These are phyloP conservation scores for Tipula lateralis DNA, from an alignment of 2,888 invertebrate genomes.

Conservation along the genomic window DNA sequence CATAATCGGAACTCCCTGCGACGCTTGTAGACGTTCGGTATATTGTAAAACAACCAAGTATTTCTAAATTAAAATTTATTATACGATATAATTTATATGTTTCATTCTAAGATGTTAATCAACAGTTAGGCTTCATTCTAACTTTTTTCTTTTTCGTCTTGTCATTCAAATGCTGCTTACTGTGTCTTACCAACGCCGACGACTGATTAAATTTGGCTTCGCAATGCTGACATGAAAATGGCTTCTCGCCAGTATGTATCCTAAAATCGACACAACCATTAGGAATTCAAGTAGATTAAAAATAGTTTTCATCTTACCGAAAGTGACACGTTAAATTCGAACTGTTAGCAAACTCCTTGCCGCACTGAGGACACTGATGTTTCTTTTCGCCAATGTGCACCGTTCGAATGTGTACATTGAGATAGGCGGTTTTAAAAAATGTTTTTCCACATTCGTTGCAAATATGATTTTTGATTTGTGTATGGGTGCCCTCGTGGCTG, in stretches of 20 bases:
- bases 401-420: constrained; percentile 36
- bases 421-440: constrained; percentile 37
- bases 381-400: constrained; percentile 36
- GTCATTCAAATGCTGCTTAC: constrained; percentile 33
- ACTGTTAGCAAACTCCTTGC: constrained; percentile 36
- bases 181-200: constrained; percentile 36
- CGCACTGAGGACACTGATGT: constrained; percentile 36
- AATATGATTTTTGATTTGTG: constrained; percentile 35
- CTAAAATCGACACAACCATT: constrained; percentile 31
- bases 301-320: constrained; percentile 30
- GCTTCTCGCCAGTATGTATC: constrained; percentile 37
- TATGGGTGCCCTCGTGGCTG: constrained; percentile 36
- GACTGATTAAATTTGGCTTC: constrained; percentile 36
- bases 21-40: too few relatives aligned
- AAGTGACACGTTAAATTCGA: constrained; percentile 37
- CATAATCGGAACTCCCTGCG: too few relatives aligned
- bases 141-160: not conserved
- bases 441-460: constrained; percentile 36
- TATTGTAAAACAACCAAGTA: too few relatives aligned
- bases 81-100: not conserved
- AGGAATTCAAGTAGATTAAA: not conserved
- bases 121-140: not conserved
- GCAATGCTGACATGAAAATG: constrained; percentile 35
- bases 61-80: too few relatives aligned
- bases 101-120: not conserved